Evolutionary conservation across 2,797 vertebrate species (phyloP).

Genomic region (Catharus ustulatus): DNA sequence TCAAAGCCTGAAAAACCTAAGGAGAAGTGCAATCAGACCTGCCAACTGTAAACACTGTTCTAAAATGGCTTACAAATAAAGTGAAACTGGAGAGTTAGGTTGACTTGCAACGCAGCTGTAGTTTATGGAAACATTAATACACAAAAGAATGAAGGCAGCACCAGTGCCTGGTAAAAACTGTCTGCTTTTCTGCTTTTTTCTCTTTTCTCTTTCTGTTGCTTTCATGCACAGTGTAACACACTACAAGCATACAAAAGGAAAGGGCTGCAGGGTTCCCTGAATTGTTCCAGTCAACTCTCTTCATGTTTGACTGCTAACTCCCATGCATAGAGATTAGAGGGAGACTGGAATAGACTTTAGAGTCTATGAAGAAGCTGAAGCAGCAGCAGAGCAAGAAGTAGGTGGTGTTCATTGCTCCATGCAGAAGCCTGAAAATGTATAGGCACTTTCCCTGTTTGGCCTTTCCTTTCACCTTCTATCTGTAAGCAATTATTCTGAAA

Average conservation of each 20-base stretch:
- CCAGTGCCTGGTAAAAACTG: background rate
- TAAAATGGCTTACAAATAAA: conserved; percentile 6
- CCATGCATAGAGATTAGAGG: conserved; percentile 16
- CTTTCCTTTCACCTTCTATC: background rate
- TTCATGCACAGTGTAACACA: background rate
- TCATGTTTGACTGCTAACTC: background rate
- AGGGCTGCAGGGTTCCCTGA: conserved; percentile 13
- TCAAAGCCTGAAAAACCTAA: background rate
- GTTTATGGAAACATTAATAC: background rate
- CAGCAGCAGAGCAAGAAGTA: background rate
- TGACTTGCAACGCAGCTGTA: conserved; percentile 1
- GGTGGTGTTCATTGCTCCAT: background rate
- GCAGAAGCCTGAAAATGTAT: background rate
- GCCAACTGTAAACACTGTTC: background rate
- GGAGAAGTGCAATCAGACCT: background rate
- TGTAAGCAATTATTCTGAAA: background rate
- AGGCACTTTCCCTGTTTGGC: background rate
- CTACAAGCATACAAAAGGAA: background rate
- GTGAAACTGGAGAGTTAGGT: background rate
- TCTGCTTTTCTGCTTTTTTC: background rate
- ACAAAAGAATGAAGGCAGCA: conserved; percentile 9
- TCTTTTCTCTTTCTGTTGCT: background rate
- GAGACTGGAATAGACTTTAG: background rate
- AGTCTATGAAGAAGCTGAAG: background rate
- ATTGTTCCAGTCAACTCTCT: background rate